Percentiles rank a stretch among this genome's conserved stretches.
phyloP scores from a whole-genome alignment of 2,113 vertebrate genomes.

The Colius striatus region DNA sequence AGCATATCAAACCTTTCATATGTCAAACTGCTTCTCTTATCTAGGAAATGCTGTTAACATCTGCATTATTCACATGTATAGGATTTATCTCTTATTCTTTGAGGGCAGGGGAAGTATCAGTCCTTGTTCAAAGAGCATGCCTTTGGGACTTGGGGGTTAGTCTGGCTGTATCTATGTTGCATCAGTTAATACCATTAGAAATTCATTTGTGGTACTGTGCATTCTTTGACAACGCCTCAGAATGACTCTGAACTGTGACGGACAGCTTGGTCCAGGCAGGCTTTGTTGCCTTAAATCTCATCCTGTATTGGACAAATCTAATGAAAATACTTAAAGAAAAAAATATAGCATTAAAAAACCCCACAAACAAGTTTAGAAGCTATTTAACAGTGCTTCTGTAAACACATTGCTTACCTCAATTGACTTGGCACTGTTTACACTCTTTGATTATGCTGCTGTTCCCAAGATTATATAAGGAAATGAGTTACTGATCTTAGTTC shows the following conservation, averaged over 20 bases:
- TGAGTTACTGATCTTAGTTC: conserved; percentile 27
- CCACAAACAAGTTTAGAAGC: not conserved
- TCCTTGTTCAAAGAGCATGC: not conserved
- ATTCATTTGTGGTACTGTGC: not conserved
- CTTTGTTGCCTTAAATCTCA: not conserved
- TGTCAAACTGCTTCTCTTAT: not conserved
- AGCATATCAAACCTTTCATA: not conserved
- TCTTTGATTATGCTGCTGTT: conserved; percentile 7
- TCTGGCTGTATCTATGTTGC: not conserved
- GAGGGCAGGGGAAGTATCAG: not conserved
- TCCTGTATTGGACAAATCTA: not conserved
- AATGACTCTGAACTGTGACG: not conserved
- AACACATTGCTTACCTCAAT: not conserved
- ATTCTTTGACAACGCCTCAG: not conserved
- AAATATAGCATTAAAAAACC: not conserved
- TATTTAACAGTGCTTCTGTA: not conserved
- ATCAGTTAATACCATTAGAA: not conserved
- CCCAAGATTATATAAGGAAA: not conserved
- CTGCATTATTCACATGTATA: not conserved
- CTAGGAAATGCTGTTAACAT: not conserved
- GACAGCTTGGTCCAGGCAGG: not conserved
- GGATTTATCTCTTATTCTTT: not conserved
- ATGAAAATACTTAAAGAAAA: not conserved
- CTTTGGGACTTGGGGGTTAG: not conserved
- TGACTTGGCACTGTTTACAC: not conserved